Base-by-base conservation (phyloP, 1,140 invertebrate genomes). In the Scaptomyza montana region DNA sequence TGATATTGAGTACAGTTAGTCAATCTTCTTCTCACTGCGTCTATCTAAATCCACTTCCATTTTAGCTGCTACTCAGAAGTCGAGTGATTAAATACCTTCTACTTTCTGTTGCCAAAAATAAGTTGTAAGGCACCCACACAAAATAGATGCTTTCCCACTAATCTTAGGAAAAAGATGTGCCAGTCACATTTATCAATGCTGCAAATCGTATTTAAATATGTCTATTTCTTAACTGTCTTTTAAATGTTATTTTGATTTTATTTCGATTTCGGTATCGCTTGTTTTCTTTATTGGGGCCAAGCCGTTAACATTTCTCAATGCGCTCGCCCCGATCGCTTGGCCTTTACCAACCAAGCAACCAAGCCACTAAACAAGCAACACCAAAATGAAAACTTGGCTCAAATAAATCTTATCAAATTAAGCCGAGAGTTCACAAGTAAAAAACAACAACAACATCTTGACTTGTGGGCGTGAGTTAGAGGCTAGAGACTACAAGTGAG, bases 351-450 rank as follows among this genome's bases (percentile, higher is more conserved):
- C 33, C 21, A 25, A 25, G 2, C 36, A 61, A 30, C 47, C 51
- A 43, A 60, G 9, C 36, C 9, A 46, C 2, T 25, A n/a, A 55
- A 16, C 6, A 30, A 50, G 12, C 41, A 25, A 63, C 9, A 36
- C 33, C 33, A 36, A 36, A 36, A 8, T 12, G 25, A 67, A 67
- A 72, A 72, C 70, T 70, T 61, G 61, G 45, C 76, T 84, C 78
- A 84, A 82, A 82, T 82, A 82, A 82, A 82, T 82, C 80, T 82
- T 82, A 82, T 82, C 80, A 82, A 82, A 84, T 82, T 82, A 82
- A 84, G 80, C 74, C 72, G 66, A 63, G 80, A 78, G 49, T 61
- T 13, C 51, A 50, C 77, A 70, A 63, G 59, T 1, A 25, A 25
- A 25, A 25, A 25, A 25, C 21, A 25, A 69, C 64, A 43, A 60